Base-by-base conservation (phyloP, 2,113 vertebrate genomes). In the Ahaetulla prasina region DNA sequence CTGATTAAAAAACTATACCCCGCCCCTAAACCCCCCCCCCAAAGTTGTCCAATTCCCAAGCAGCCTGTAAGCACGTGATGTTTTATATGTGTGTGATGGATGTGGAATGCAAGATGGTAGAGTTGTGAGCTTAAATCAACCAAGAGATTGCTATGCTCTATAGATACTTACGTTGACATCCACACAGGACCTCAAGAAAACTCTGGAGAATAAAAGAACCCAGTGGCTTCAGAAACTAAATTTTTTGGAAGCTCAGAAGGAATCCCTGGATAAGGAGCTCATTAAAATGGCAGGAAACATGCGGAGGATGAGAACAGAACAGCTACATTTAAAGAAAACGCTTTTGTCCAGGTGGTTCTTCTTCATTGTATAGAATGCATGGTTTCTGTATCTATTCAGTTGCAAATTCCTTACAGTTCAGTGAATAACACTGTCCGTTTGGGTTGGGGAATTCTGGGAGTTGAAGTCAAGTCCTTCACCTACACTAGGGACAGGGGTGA, bases 211-310 rank as follows among this genome's bases (percentile, higher is more conserved):
- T 55, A 98, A 97, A 85, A 97, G 93, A 85, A 93, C 94, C 2
- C 94, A 97, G 95, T 99, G 98, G 98, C 96, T 94, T 39, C 94
- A 97, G 92, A 97, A 96, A 89, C 97, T 99, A 92, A 94, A 97
- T 53, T 97, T 97, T 93, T 96, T 99, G 96, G 97, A 97, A 95
- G 97, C 98, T 92, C 98, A 98, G 95, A 98, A 97, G 3, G 98
- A 98, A 91, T 98, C 97, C 12, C 60, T 98, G 91, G 98, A 99
- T 92, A 97, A 98, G 92, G 98, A 98, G 94, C 98, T 98, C 60
- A 93, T 98, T 94, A 98, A 93, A 95, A 97, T 98, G 97, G 97
- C 98, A 16, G 96, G 97, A 43, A 98, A 98, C 94, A 95, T 99
- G 96, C 98, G 98, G 93, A 97, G 97, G 95, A 97, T 97, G 50